phyloP scores from a whole-genome alignment of 2,113 vertebrate species.

The Promerops cafer region DNA sequence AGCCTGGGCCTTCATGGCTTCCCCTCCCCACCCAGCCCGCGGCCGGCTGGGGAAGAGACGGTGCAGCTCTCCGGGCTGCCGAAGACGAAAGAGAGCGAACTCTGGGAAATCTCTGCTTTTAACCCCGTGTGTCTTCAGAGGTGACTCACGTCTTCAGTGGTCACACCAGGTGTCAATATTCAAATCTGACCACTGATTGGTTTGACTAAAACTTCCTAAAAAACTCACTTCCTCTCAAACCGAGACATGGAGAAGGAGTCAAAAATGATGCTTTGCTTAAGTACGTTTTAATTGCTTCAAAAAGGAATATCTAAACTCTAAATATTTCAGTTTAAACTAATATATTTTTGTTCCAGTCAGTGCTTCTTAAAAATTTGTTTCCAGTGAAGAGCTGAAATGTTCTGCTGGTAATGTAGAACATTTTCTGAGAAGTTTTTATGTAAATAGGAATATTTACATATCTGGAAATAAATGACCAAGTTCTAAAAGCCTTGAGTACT shows the following conservation, averaged over 20 bases:
- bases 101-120: too few species aligned
- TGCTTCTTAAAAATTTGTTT: not conserved
- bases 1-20: too few species aligned
- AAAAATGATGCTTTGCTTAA: not conserved
- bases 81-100: too few species aligned
- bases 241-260: not conserved
- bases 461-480: not conserved
- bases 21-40: too few species aligned
- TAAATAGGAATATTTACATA: not conserved
- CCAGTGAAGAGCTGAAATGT: not conserved
- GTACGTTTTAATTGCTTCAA: not conserved
- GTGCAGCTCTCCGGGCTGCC: too few species aligned
- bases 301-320: not conserved
- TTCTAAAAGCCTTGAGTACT: not conserved
- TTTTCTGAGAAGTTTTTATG: not conserved
- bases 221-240: too few species aligned
- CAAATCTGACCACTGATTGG: too few species aligned
- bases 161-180: too few species aligned
- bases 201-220: too few species aligned
- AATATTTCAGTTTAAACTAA: not conserved
- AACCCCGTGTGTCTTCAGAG: too few species aligned
- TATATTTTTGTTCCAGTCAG: not conserved
- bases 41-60: too few species aligned
- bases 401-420: not conserved
- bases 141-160: too few species aligned